phyloP scores from a whole-genome alignment of 2,888 invertebrate genomes.

The Petrolisthes cinctipes region DNA sequence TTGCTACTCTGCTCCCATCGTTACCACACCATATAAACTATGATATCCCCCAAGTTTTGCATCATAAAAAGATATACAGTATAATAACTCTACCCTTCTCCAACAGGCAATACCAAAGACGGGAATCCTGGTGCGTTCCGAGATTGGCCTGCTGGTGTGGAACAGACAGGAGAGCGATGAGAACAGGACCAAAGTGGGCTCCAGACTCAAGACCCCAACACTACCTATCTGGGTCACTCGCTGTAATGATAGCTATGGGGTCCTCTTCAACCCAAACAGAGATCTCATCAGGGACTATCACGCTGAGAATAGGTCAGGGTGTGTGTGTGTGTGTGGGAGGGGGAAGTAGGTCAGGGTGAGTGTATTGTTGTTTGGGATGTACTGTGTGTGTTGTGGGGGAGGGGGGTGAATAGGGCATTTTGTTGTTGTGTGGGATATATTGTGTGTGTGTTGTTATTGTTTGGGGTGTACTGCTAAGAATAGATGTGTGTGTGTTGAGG shows the following conservation, averaged over 20 bases:
- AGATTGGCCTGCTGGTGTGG: slow-evolving; percentile 70
- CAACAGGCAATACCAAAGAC: slow-evolving; percentile 79
- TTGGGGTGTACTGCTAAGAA: too few species aligned
- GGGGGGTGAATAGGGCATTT: too few species aligned
- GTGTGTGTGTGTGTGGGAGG: too few species aligned
- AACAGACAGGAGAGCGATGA: slow-evolving; percentile 64
- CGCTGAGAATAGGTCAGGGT: slow-evolving; percentile 79
- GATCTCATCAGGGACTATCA: slow-evolving; percentile 86
- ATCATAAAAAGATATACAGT: too few species aligned
- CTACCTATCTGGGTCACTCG: slow-evolving; percentile 83
- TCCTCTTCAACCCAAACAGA: slow-evolving; percentile 82
- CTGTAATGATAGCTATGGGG: slow-evolving; percentile 82
- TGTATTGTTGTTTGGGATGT: too few species aligned
- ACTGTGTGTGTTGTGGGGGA: too few species aligned
- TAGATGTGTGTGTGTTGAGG: too few species aligned
- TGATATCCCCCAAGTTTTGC: neutral
- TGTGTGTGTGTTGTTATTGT: too few species aligned
- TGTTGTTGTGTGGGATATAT: too few species aligned
- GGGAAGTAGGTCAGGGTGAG: too few species aligned
- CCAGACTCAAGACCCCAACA: slow-evolving; percentile 84
- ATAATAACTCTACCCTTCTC: neutral
- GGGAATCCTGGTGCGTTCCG: slow-evolving; percentile 68
- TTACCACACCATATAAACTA: neutral
- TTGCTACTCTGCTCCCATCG: too few species aligned
- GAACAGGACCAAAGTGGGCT: slow-evolving; percentile 72